A percentile compares a stretch with the other conserved stretches of the same genome.
phyloP scores from a whole-genome alignment of 2,888 invertebrate species.

The Drosophila formosana region DNA sequence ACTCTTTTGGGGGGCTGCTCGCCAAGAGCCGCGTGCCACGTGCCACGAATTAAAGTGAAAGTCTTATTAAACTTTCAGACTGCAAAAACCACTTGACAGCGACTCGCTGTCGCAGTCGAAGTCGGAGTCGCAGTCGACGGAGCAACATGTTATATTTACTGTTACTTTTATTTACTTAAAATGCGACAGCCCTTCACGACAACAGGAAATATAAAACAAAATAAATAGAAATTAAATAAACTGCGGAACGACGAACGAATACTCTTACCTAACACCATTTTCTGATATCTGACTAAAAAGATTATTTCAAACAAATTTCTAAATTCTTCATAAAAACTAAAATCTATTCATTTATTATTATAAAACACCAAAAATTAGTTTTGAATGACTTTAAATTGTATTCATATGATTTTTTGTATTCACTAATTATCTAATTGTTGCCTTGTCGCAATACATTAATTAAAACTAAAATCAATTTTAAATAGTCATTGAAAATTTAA shows the following conservation, averaged over 20 bases:
- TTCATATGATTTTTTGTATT: too few relatives aligned
- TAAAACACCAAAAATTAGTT: too few relatives aligned
- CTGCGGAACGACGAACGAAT: neutral
- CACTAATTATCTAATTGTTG: too few relatives aligned
- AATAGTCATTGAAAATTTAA: too few relatives aligned
- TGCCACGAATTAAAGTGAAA: slow-evolving; percentile 59
- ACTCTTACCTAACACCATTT: slow-evolving; percentile 6
- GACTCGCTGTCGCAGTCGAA: slow-evolving; percentile 11
- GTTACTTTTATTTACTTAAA: slow-evolving; percentile 51
- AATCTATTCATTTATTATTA: too few relatives aligned
- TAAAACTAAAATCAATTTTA: too few relatives aligned
- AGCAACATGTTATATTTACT: slow-evolving; percentile 50
- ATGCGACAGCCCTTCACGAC: slow-evolving; percentile 29
- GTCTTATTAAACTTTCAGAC: slow-evolving; percentile 59
- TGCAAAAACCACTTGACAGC: slow-evolving; percentile 52
- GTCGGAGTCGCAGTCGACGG: neutral
- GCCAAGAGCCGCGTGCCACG: slow-evolving; percentile 33
- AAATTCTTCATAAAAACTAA: too few relatives aligned
- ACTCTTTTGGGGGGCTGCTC: slow-evolving; percentile 42
- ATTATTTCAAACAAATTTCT: too few relatives aligned
- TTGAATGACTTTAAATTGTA: too few relatives aligned
- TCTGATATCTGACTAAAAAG: too few relatives aligned
- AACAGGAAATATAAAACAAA: slow-evolving; percentile 2
- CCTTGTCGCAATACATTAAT: too few relatives aligned
- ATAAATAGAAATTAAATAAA: neutral